Evolutionary conservation across 2,888 invertebrate species (phyloP).

Genomic region (Xanthorhoe designata): DNA sequence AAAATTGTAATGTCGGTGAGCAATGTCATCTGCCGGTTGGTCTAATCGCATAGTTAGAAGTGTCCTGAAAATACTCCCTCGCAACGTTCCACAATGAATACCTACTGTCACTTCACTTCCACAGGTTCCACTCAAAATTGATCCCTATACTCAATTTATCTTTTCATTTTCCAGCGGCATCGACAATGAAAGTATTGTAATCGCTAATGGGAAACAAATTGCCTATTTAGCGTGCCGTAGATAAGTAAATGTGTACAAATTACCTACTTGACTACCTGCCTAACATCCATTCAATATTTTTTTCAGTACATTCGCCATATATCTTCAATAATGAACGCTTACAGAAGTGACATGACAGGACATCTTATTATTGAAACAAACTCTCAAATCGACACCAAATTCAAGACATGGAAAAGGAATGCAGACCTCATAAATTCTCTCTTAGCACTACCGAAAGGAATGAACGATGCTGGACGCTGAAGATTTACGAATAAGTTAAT

Average conservation of each 20-base stretch:
- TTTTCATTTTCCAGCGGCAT: conserved; percentile 29
- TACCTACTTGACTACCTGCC: neutral
- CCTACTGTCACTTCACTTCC: conserved; percentile 10
- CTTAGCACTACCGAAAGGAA: conserved; percentile 90
- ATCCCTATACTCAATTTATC: conserved; percentile 24
- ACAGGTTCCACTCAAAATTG: conserved; percentile 3
- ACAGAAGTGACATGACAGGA: conserved; percentile 51
- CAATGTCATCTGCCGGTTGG: too few relatives aligned
- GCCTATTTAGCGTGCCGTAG: conserved; percentile 13
- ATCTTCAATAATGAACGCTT: conserved; percentile 62
- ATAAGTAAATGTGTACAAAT: neutral
- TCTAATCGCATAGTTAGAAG: neutral
- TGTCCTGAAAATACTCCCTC: neutral
- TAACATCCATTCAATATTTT: conserved; percentile 5
- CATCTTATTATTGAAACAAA: conserved; percentile 56
- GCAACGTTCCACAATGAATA: conserved; percentile 7
- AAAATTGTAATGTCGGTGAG: too few relatives aligned
- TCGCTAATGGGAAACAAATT: conserved; percentile 31
- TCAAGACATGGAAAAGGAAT: conserved; percentile 86
- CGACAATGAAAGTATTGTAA: conserved; percentile 21
- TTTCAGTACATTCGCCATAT: conserved; percentile 65
- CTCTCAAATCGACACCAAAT: conserved; percentile 60
- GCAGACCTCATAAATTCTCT: conserved; percentile 91
- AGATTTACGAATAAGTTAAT: neutral
- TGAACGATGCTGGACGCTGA: conserved; percentile 90